Evolutionary conservation across 2,888 invertebrate genomes (phyloP), one percentile per base, ranked within the genome.

Genomic region (Sylvicola cinctus): DNA sequence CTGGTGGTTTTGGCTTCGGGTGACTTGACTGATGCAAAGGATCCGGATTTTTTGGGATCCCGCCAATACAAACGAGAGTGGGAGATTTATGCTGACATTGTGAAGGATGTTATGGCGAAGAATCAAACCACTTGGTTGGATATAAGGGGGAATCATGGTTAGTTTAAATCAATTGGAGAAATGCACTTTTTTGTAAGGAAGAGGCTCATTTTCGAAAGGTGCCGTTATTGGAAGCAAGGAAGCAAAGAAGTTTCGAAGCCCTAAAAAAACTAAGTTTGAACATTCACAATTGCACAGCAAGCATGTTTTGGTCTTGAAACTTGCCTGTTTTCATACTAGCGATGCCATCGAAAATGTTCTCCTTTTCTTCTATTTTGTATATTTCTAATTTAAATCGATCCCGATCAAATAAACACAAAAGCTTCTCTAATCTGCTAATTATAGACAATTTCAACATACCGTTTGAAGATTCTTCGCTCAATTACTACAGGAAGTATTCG

Each of bases 391-490:
- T n/a, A n/a, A n/a, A n/a, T n/a, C n/a, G n/a, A n/a, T n/a, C n/a
- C n/a, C n/a, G n/a, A n/a, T n/a, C n/a, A n/a, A n/a, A n/a, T n/a
- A n/a, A n/a, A n/a, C n/a, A n/a, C n/a, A n/a, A n/a, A n/a, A n/a
- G n/a, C n/a, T n/a, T n/a, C n/a, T n/a, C n/a, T n/a, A n/a, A n/a
- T n/a, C n/a, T n/a, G n/a, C 20, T 20, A 20, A 20, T 20, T 20
- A 13, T 63, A 88, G 88, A 90, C 67, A 83, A 83, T 52, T 88
- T 90, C 60, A 81, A 87, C 55, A 78, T 87, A 23, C 68, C 71
- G 38, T 64, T 68, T 43, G 51, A 70, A 32, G 60, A 68, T 40
- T 72, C 79, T 5, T 61, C 68, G 45, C 66, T 74, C 42, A 88
- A 87, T 54, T 80, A 69, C 50, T 87, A 70, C 52, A 63, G 64